Base-by-base conservation (phyloP, 2,113 vertebrate genomes). In the Tricholaema leucomelas region DNA sequence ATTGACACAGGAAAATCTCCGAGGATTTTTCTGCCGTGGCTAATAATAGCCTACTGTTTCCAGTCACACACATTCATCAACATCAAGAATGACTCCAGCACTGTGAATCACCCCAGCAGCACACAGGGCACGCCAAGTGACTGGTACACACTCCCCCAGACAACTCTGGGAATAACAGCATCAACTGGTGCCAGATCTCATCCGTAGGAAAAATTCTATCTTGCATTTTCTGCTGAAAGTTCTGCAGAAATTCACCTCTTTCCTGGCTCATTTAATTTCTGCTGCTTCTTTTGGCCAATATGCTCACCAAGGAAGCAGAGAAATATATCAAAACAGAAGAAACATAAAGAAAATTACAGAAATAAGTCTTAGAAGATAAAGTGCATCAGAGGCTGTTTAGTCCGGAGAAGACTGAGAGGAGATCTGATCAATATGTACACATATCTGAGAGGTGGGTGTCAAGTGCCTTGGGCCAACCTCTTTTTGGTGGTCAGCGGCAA, bases 131-230 rank as follows among this genome's bases (percentile, higher is more conserved):
- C 77, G 80, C 85, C 9, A 1, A 94, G 91, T 91, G 95, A 91
- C 93, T 96, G 88, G 93, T 93, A 95, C 94, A 87, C 44, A 94
- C 93, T 94, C 96, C 90, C 77, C 87, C 94, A 85, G 85, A 87
- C 65, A 93, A 95, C 66, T 92, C 91, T 95, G 84, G 95, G 96
- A 96, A 96, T 95, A 96, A 94, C 88, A 92, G 82, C 81, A 94
- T 61, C 95, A 95, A 93, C 81, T 74, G 66, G 15, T 87, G 80
- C 72, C 94, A 95, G 25, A 81, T 86, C 76, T 70, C 88, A 94
- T 92, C 91, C 61, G 58, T 4, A 76, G 35, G 66, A 81, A 91
- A 87, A 90, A 86, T 2, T 61, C 65, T 46, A 65, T 80, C 81
- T 87, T 90, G 83, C 60, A 69, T 91, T 88, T 81, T 31, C 58